Base-by-base conservation (phyloP, 2,113 vertebrate genomes). In the Urocolius indicus region DNA sequence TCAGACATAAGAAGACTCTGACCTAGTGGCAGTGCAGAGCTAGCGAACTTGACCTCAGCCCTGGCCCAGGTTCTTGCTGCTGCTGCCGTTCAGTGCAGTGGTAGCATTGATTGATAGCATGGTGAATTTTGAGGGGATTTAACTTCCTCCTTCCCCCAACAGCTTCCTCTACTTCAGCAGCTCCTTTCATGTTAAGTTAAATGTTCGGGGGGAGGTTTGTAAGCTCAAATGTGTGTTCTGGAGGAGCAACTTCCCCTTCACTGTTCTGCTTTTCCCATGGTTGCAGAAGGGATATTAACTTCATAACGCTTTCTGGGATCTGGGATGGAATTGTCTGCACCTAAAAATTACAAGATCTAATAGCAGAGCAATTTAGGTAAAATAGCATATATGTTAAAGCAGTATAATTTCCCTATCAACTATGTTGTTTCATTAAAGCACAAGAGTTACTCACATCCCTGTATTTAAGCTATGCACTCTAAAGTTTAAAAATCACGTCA, bases 341-440 rank as follows among this genome's bases (percentile, higher is more conserved):
- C 66, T 43, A 24, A 88, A 88, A 88, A 69, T 84, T 62, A 49
- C 27, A 78, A 52, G 52, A 72, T 77, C 30, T 81, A 91, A 89
- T 63, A 75, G 61, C 61, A 94, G 48, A 78, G 48, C 48, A 81
- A 74, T 90, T 86, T 74, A 84, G 34, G 34, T 83, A 83, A 90
- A 85, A 74, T 83, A 71, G 19, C 11, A 13, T 24, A 8, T 30
- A 74, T 38, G 30, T 76, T 80, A 86, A 90, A 88, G 78, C 43
- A 81, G 57, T 86, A 6, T 88, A 73, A 94, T 92, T 95, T 90
- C 38, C 55, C 36, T 66, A 89, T 81, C 73, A 74, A 74, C 16
- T 69, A 16, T 66, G 7, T 68, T 76, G 54, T 77, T 95, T 88
- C 52, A 74, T 67, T 61, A 67, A 91, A 81, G 34, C 66, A 83